Evolutionary conservation across 2,113 vertebrate genomes (phyloP).

Genomic region (Orcinus orca): DNA sequence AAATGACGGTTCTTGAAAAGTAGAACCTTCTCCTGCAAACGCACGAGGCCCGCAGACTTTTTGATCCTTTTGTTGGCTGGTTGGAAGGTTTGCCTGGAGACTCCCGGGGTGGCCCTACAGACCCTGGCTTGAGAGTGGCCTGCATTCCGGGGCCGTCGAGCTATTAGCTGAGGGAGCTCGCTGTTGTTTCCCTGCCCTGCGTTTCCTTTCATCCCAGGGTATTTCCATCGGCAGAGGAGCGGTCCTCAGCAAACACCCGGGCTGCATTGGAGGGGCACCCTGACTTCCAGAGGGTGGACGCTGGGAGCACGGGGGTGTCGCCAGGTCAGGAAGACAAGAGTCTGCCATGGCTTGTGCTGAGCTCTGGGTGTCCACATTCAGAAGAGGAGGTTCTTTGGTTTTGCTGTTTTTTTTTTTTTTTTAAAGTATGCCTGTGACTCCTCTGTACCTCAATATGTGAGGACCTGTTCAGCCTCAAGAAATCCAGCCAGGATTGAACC

Average conservation of each 20-base stretch:
- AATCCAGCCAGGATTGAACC: background rate
- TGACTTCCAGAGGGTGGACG: background rate
- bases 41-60: background rate
- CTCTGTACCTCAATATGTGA: no score
- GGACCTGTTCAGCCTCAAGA: background rate
- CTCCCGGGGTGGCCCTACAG: rapidly evolving
- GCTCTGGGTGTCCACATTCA: background rate
- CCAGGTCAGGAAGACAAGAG: no score
- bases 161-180: no score
- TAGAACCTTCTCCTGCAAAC: slow-evolving; percentile 11
- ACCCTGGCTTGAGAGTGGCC: background rate
- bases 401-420: background rate
- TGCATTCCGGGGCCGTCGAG: rapidly evolving
- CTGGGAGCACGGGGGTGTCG: rapidly evolving
- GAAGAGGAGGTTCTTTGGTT: background rate
- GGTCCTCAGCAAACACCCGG: rapidly evolving
- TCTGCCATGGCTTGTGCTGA: rapidly evolving
- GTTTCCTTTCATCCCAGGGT: no score
- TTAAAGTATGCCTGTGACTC: background rate
- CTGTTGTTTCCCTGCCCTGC: background rate
- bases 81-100: rapidly evolving
- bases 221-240: rapidly evolving
- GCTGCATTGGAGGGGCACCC: rapidly evolving
- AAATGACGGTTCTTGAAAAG: background rate
- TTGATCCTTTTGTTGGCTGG: background rate